Percentiles rank a stretch among this genome's conserved stretches.
phyloP scores from a whole-genome alignment of 2,113 vertebrate species.

The Spizaetus ornatus region DNA sequence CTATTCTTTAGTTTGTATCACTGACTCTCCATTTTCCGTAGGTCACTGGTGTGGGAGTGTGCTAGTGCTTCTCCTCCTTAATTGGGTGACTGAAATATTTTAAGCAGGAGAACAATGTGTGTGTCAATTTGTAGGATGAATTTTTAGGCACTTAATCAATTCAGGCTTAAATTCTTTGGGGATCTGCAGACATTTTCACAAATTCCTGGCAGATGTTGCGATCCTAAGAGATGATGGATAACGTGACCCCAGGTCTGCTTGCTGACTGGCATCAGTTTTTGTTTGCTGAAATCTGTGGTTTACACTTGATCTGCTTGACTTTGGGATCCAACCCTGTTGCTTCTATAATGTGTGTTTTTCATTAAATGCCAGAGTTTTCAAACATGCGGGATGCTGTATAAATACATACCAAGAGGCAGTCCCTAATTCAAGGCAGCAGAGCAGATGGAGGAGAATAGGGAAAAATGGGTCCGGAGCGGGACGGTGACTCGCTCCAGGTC shows the following conservation, averaged over 20 bases:
- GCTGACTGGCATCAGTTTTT: not conserved
- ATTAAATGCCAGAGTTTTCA: not conserved
- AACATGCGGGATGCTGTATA: not conserved
- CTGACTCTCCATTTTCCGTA: not conserved
- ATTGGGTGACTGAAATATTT: not conserved
- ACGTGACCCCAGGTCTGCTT: not conserved
- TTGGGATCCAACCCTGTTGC: not conserved
- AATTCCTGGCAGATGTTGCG: constrained; percentile 32
- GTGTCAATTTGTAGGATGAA: not conserved
- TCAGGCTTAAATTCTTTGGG: not conserved
- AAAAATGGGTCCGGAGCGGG: not conserved
- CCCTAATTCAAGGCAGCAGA: not conserved
- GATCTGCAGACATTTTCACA: constrained; percentile 32
- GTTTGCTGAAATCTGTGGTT: constrained; percentile 1
- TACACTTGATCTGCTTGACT: not conserved
- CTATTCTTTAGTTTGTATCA: not conserved
- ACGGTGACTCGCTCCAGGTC: not conserved
- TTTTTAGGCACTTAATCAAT: constrained; percentile 38
- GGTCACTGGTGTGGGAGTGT: not conserved
- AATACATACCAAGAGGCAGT: not conserved
- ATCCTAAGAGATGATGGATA: constrained; percentile 5
- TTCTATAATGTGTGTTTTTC: not conserved
- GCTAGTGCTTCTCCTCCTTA: not conserved
- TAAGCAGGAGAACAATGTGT: not conserved
- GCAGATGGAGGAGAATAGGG: not conserved